Conservation (phyloP, 2,113 vertebrate species). For the Andinoacara biseriatus region DNA sequence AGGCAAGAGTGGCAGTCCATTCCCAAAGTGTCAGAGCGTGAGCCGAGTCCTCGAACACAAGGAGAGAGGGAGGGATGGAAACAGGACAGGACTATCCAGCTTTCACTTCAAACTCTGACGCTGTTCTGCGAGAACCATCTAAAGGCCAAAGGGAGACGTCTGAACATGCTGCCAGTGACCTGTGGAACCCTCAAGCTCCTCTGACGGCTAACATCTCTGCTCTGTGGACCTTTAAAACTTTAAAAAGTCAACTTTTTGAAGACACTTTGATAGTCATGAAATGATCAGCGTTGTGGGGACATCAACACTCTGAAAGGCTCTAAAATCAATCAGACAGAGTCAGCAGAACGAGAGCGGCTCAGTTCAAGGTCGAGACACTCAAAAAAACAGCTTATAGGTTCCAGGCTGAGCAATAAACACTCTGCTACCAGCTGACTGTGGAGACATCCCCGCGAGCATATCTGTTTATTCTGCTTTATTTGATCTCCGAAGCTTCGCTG, state of each 20-base stretch:
- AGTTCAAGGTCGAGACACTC: neutral
- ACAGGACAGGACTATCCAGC: neutral
- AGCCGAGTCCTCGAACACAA: neutral
- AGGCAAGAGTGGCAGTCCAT: conserved; percentile 1
- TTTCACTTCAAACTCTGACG: neutral
- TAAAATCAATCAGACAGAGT: neutral
- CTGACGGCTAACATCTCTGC: neutral
- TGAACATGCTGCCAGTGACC: conserved; percentile 8
- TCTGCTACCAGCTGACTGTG: neutral
- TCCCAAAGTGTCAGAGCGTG: neutral
- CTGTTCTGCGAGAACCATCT: neutral
- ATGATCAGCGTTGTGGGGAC: neutral
- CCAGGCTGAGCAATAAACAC: neutral
- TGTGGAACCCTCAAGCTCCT: neutral
- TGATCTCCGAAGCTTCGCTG: neutral
- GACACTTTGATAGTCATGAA: neutral
- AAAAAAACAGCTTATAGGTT: neutral
- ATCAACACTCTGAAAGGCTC: neutral
- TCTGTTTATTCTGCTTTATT: neutral
- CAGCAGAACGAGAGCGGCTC: neutral
- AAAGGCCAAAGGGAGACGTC: neutral
- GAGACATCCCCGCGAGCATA: neutral
- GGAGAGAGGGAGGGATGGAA: neutral
- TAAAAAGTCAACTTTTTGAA: neutral
- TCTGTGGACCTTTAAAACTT: neutral